Evolutionary conservation across 2,113 vertebrate genomes (phyloP), one percentile per base, ranked within the genome.

Genomic region (Pluvianellus socialis): DNA sequence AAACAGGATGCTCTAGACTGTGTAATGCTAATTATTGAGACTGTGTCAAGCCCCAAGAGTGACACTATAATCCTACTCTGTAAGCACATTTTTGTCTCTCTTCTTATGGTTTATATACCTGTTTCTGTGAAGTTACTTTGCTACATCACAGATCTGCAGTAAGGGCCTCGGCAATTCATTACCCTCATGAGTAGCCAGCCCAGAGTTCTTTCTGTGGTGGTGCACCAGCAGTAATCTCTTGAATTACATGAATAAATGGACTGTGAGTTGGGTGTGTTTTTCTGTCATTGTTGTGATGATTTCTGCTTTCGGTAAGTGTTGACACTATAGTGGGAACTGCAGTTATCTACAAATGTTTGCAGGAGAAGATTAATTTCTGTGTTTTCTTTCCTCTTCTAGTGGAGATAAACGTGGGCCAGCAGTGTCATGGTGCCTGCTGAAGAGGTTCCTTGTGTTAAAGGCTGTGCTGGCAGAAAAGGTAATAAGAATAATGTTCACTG

Each of bases 51-150:
- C 35, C 52, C 44, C 40, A 18, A 30, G 35, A 68, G 35, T 23
- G 59, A 22, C 55, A 35, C 38, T 15, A 4, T 28, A 9, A 20
- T 35, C 6, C 2, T 9, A 0, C 38, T 75, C 50, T 55, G 6
- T 3, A 14, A 42, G 4, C 14, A 21, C 40, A 21, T 0, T 12
- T 0, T 7, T 24, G 16, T 10, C 22, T 68, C 11, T 38, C 15
- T 76, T 27, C 28, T 61, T 27, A 4, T 2, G 32, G 15, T 4
- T 76, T 52, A 5, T 6, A 7, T 12, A 0, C 0, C 1, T 7
- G 24, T 42, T 58, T n/a, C 6, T 2, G 6, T 47, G 58, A 35
- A 19, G 30, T 88, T 16, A 6, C 30, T 67, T 49, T 20, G 53
- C 27, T 56, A 8, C 11, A 6, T 17, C 40, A 18, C 35, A 45